Evolutionary conservation across 2,888 invertebrate species (phyloP), one percentile per base, ranked within the genome.

Genomic region (Altica lythri): DNA sequence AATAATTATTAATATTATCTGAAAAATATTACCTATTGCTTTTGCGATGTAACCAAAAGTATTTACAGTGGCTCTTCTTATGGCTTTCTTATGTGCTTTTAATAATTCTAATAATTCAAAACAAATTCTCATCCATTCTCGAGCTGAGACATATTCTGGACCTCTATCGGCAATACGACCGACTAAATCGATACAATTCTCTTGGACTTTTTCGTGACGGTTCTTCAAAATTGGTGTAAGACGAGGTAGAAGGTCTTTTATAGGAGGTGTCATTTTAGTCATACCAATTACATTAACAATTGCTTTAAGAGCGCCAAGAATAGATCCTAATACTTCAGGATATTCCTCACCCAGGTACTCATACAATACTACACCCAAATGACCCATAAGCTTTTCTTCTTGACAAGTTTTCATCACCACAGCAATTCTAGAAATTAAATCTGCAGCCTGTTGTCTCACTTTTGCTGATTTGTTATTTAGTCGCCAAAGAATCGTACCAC

Each of bases 251-350:
- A 99, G 81, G 80, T 99, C 98, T 79, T 99, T 99, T 70, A 99
- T 99, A 1, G 99, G 99, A 3, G 99, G 99, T 2, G 97, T 99
- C 99, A 99, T 99, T 80, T 99, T 98, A 0, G 97, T 97, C 99
- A 99, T 99, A 67, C 99, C 99, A 71, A 99, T 99, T 3, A 99
- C 99, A 77, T 98, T 99, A 3, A 99, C 98, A 65, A 99, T 99
- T 0, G 95, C 95, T 78, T 99, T 99, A n/a, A 99, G 79, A 0
- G 98, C 99, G 1, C 98, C 99, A 44, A 99, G 82, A 72, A 99
- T 99, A 37, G 96, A 96, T 29, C 99, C 99, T 63, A 99, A 80
- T 6, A 99, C 99, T 79, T 99, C 98, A 0, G 99, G 99, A 75
- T 99, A 99, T 77, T 99, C 99, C 78, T 99, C 99, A 63, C 99